Base-by-base conservation (phyloP, 2,113 vertebrate genomes). In the Geococcyx californianus region DNA sequence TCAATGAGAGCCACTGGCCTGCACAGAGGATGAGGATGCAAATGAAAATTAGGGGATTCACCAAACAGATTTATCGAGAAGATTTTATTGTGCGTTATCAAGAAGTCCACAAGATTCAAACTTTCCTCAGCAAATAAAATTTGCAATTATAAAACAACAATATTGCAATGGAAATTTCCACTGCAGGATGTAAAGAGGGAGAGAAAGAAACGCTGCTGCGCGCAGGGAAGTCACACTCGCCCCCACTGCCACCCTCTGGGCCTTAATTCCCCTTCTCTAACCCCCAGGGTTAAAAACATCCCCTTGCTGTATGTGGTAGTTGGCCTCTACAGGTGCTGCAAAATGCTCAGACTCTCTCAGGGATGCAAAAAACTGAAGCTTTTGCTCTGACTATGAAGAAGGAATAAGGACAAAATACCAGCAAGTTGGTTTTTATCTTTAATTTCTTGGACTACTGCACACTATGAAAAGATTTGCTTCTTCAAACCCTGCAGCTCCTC, bases 361-460 rank as follows among this genome's bases (percentile, higher is more conserved):
- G 23, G 14, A 49, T 49, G 6, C 47, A 23, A 34, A 17, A 93
- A 75, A 58, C 70, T n/a, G 55, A 79, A 84, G 17, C 49, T 85
- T 73, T 80, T 4, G 2, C 40, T 82, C 62, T 84, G 84, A 95
- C 60, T 38, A 68, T 18, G 42, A 91, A 84, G 62, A 67, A 91
- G 25, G 49, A 89, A 90, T 70, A 84, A 3, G 47, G 64, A 82
- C 78, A 95, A 92, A 92, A 91, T 55, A 54, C 31, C 87, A 95
- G 77, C 31, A 89, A 87, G 58, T 12, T 92, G 23, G 2, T 18
- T 84, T 92, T 74, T 87, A 92, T 87, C 93, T 89, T 94, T 93
- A 94, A 84, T 96, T 95, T 96, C 70, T 94, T 94, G 94, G 94
- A 91, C 94, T 93, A 78, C 45, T 95, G 94, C 89, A 96, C 91